Percentiles rank a stretch among this genome's conserved stretches.
Conservation (phyloP, 2,797 vertebrate genomes). For the Sciurus vulgaris region DNA sequence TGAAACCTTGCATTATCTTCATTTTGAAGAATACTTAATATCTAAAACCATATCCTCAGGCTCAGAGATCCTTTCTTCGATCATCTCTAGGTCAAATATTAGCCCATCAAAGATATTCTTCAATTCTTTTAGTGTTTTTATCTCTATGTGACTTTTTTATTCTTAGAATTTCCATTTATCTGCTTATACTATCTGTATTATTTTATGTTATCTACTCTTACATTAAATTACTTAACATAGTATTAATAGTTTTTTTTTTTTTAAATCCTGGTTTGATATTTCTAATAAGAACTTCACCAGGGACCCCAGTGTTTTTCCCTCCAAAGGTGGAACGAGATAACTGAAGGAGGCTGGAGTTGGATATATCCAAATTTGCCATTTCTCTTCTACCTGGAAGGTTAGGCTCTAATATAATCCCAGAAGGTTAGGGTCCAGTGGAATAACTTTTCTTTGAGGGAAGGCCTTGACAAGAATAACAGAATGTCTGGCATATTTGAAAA, state of each 20-base stretch:
- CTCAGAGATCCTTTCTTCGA: neutral
- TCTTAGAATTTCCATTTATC: neutral
- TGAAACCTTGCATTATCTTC: no score
- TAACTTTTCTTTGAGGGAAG: neutral
- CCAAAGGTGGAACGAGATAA: neutral
- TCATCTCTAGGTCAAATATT: neutral
- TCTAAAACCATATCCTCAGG: neutral
- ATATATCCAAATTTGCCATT: neutral
- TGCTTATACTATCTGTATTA: neutral
- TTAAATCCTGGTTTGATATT: neutral
- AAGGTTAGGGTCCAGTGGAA: neutral
- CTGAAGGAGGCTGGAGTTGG: neutral
- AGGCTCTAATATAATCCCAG: neutral
- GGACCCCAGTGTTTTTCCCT: neutral
- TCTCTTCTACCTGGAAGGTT: neutral
- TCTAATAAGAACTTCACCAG: neutral
- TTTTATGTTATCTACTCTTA: neutral
- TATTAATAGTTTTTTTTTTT: neutral
- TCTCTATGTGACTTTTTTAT: neutral
- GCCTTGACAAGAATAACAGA: neutral
- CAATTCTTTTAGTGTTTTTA: neutral
- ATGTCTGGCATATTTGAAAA: neutral
- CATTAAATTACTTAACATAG: neutral
- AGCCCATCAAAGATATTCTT: neutral
- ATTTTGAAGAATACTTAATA: no score